Evolutionary conservation across 2,888 invertebrate species (phyloP).

Genomic region (Clivina fossor): DNA sequence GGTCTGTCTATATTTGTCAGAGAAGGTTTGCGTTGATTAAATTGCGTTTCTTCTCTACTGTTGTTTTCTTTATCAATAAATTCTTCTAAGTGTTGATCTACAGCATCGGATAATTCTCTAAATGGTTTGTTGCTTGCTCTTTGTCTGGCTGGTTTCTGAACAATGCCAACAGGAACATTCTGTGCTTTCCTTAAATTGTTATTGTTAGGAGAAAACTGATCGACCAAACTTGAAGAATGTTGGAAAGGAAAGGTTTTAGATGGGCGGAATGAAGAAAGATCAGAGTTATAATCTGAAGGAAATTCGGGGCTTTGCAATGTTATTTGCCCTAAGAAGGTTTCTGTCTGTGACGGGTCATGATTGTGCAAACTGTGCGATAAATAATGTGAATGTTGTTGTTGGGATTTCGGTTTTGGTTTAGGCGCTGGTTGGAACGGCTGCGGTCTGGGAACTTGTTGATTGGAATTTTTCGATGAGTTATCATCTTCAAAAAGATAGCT

Average conservation of each 20-base stretch:
- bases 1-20: slow-evolving; percentile 24
- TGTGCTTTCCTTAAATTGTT: slow-evolving; percentile 29
- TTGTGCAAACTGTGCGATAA: slow-evolving; percentile 60
- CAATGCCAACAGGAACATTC: slow-evolving; percentile 18
- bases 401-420: slow-evolving; percentile 46
- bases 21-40: slow-evolving; percentile 32
- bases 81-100: slow-evolving; percentile 47
- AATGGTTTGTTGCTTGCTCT: slow-evolving; percentile 35
- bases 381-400: slow-evolving; percentile 58
- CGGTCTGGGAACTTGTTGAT: slow-evolving; percentile 32
- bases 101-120: slow-evolving; percentile 41
- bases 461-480: slow-evolving; percentile 44
- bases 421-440: slow-evolving; percentile 23
- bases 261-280: slow-evolving; percentile 37
- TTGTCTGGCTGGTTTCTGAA: slow-evolving; percentile 13
- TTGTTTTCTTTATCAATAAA: slow-evolving; percentile 40
- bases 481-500: slow-evolving; percentile 57
- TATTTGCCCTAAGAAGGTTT: slow-evolving; percentile 65
- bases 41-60: slow-evolving; percentile 25
- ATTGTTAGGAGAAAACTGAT: slow-evolving; percentile 35
- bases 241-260: slow-evolving; percentile 37
- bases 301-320: slow-evolving; percentile 62
- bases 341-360: slow-evolving; percentile 62
- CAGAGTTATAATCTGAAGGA: slow-evolving; percentile 44
- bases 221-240: slow-evolving; percentile 35